Evolutionary conservation across 2,888 invertebrate species (phyloP).

Genomic region (Leptogaster cylindrica): DNA sequence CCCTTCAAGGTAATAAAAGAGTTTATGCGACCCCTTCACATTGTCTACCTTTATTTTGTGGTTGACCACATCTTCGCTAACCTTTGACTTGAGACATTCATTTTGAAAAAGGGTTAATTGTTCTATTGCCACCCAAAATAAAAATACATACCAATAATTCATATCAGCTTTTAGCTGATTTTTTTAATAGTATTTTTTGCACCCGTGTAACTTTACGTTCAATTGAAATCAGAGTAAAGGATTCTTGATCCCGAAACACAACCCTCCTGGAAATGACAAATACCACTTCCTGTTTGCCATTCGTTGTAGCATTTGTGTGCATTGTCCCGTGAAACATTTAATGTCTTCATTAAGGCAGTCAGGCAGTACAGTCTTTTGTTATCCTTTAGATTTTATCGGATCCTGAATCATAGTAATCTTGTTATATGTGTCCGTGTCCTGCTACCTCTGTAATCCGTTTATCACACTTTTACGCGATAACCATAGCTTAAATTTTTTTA

Average conservation of each 20-base stretch:
- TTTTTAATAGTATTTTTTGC: neutral
- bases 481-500: neutral
- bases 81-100: neutral
- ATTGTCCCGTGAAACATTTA: conserved; percentile 35
- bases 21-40: conserved; percentile 8
- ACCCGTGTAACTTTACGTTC: neutral
- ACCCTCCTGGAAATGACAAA: conserved; percentile 13
- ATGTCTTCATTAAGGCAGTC: conserved; percentile 34
- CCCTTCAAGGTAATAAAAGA: neutral
- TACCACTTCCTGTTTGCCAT: conserved; percentile 15
- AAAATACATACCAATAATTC: conserved; percentile 2
- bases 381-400: neutral
- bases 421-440: conserved; percentile 23
- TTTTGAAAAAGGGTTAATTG: conserved; percentile 27
- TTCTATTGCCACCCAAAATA: neutral
- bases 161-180: neutral
- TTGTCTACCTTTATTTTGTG: conserved; percentile 15
- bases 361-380: too few relatives aligned
- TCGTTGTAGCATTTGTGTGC: conserved; percentile 16
- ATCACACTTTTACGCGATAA: conserved; percentile 22
- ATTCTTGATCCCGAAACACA: neutral
- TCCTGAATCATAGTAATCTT: conserved; percentile 22
- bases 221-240: conserved; percentile 20
- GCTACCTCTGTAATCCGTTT: conserved; percentile 26
- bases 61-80: conserved; percentile 25